These are phyloP conservation scores for Lamellibrachia columna DNA, from an alignment of 2,888 invertebrate species.

Conservation along the genomic window DNA sequence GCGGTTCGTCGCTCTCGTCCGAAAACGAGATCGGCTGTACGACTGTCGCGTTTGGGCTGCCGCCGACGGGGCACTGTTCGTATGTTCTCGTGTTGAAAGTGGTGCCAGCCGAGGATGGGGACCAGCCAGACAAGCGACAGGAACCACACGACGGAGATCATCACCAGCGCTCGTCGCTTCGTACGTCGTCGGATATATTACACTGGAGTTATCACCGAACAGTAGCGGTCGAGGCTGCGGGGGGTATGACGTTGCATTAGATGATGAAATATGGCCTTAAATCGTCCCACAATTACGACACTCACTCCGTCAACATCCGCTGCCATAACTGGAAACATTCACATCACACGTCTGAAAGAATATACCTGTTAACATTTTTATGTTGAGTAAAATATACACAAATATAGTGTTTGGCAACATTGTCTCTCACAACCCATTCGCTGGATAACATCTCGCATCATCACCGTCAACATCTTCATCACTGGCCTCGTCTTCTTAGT, in stretches of 20 bases:
- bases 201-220: conserved; percentile 70
- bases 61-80: conserved; percentile 51
- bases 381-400: too few species aligned
- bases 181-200: conserved; percentile 68
- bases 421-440: too few species aligned
- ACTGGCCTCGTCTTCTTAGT: neutral
- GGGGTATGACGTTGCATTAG: neutral
- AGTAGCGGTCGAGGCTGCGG: conserved; percentile 65
- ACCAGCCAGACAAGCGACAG: conserved; percentile 68
- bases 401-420: too few species aligned
- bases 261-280: neutral
- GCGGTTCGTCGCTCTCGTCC: conserved; percentile 42
- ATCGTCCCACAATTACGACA: neutral
- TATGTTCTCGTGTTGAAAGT: conserved; percentile 59
- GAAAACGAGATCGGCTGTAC: conserved; percentile 22
- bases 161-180: conserved; percentile 67
- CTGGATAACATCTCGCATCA: neutral
- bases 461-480: neutral
- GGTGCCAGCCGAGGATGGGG: conserved; percentile 68
- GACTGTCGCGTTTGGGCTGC: neutral
- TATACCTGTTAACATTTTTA: too few species aligned
- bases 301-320: neutral
- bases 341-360: too few species aligned
- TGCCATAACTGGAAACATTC: neutral
- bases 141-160: conserved; percentile 69